Evolutionary conservation across 1,140 invertebrate genomes (phyloP), one percentile per base, ranked within the genome.

Genomic region (Bombus vancouverensis): DNA sequence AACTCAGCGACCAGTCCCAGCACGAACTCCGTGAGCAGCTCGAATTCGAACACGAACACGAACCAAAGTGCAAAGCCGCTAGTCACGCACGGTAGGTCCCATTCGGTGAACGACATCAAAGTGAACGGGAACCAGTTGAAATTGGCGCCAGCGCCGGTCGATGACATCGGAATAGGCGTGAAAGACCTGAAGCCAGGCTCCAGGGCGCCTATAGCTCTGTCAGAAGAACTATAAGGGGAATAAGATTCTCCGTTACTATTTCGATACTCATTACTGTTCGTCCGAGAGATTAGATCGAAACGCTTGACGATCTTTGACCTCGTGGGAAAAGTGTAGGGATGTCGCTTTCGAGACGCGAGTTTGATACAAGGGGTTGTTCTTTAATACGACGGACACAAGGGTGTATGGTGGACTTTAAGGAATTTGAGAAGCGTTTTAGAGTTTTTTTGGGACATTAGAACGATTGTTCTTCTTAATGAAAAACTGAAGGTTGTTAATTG

Each of bases 91-190:
- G 96, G 96, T 3, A 95, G 97, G 89, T 97, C 97, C 57, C 97
- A 97, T 93, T 97, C 97, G 75, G 97, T 97, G 72, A 97, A 97
- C 74, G 97, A 97, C 91, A 96, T 97, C 85, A 97, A 97, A 93
- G 93, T 97, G 79, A 97, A 97, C 92, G 97, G 97, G 28, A 96
- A 97, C 92, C 96, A 96, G 86, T 90, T 97, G 76, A 96, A 96
- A 91, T 95, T 97, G 68, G 96, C 96, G 72, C 96, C 96, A 25
- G 95, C 96, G 44, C 96, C 96, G 37, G 95, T 97, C 81, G 96
- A 97, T 79, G 96, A 96, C 91, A 96, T 96, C 90, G 95, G 95
- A 84, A 96, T 96, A 86, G 96, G 96, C 89, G 94, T 94, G 34
- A 94, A 95, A 86, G 93, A 95, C 89, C 96, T 96, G 93, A 96